phyloP scores from a whole-genome alignment of 2,797 vertebrate genomes.

The Crocodylus rhombifer region DNA sequence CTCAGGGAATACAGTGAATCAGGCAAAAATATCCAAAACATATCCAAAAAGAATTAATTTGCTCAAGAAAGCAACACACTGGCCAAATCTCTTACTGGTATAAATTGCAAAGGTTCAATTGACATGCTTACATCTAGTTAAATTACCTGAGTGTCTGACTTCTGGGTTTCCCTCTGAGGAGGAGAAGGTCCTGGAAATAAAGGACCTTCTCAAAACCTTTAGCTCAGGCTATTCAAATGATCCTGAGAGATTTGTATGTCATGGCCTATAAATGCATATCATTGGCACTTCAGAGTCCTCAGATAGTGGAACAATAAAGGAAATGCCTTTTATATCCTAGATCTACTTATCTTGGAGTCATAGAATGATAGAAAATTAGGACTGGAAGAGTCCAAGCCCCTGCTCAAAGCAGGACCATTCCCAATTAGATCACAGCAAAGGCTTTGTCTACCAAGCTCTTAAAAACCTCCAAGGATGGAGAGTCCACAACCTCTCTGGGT shows the following conservation, averaged over 20 bases:
- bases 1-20: neutral
- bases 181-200: neutral
- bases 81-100: neutral
- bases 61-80: neutral
- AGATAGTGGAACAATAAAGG: neutral
- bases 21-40: neutral
- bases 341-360: neutral
- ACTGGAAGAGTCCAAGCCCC: too few species aligned
- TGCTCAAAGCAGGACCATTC: too few species aligned
- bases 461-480: too few species aligned
- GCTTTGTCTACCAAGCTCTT: too few species aligned
- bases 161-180: neutral
- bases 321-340: neutral
- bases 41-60: neutral
- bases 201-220: neutral
- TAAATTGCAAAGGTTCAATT: neutral
- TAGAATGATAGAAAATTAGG: too few species aligned
- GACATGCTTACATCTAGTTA: neutral
- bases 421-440: too few species aligned
- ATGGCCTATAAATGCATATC: neutral
- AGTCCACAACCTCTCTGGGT: too few species aligned
- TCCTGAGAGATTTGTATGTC: neutral
- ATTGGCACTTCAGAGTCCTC: neutral
- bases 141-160: accelerated
- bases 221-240: neutral